phyloP scores from a whole-genome alignment of 1,140 invertebrate species.

The Zaprionus kolodkinae region DNA sequence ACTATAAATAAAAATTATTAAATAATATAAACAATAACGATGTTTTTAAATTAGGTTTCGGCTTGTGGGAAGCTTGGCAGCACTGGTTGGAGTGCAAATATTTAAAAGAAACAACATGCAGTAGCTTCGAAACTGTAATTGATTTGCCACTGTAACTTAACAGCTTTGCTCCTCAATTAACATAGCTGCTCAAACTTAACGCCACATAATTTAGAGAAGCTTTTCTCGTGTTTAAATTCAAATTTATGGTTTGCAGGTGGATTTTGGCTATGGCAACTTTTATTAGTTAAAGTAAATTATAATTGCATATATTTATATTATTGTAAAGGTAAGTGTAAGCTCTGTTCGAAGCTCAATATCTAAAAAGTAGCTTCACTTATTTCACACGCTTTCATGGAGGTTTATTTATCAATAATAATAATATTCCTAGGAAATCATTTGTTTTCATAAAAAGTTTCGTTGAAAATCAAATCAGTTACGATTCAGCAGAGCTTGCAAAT shows the following conservation, averaged over 20 bases:
- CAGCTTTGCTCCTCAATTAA: conserved; percentile 6
- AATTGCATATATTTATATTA: background rate
- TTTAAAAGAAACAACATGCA: background rate
- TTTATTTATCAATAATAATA: background rate
- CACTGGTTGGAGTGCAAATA: too few species aligned
- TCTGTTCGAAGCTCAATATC: background rate
- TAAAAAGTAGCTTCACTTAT: background rate
- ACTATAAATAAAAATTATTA: conserved; percentile 82
- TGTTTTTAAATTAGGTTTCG: background rate
- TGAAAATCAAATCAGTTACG: background rate
- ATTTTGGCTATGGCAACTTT: background rate
- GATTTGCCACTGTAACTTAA: background rate
- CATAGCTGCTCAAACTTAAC: background rate
- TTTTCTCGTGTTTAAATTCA: background rate
- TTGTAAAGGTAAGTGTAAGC: background rate
- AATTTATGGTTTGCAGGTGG: background rate
- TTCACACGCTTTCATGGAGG: background rate
- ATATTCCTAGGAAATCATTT: background rate
- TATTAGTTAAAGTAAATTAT: background rate
- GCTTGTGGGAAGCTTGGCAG: too few species aligned
- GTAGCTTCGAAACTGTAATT: conserved; percentile 14
- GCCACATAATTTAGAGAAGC: background rate
- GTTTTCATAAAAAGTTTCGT: background rate
- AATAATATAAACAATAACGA: conserved; percentile 60
- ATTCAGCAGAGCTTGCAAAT: background rate